Evolutionary conservation across 2,797 vertebrate species (phyloP), one percentile per base, ranked within the genome.

Genomic region (Enteromius mattozi): DNA sequence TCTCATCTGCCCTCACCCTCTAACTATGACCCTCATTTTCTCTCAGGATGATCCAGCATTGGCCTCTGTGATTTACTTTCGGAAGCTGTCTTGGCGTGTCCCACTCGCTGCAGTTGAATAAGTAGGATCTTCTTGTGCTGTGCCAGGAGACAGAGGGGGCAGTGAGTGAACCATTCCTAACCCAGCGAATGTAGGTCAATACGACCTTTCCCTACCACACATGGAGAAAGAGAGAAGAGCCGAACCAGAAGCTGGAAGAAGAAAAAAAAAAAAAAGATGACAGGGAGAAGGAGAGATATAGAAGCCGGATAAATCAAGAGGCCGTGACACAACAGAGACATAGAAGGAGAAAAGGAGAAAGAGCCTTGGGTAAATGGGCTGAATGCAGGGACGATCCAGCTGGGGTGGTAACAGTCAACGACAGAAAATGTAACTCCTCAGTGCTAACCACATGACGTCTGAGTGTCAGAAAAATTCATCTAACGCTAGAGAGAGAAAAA

Each of bases 171-270:
- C 78, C 81, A 59, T 85, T 75, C 54, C 47, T 49, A 75, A 51
- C 79, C 82, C 65, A 74, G 82, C 70, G 14, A 88, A 90, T 90
- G 84, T 90, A 89, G 90, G 90, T 91, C 90, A 90, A 83, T 37
- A 14, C 80, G 82, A 90, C 90, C 90, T 91, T 87, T 88, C 82
- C 66, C 80, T 61, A 71, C 83, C 83, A 87, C 86, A 87, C 75
- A 86, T 75, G 70, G 82, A 89, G 71, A 81, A 49, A 30, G 19
- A 71, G 77, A 82, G 81, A 59, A 68, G 84, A 83, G 70, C 84
- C 37, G 69, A 75, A 76, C 40, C 59, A 82, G 82, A 81, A 74
- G 54, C 78, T 63, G 40, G 47, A 42, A 42, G 40, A 42, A 37
- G 1, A 47, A 59, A 59, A 30, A 84, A 83, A 47, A 72, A 72